Percentiles rank a stretch among this genome's conserved stretches.
Evolutionary conservation across 2,888 invertebrate genomes (phyloP).

Genomic region (Amphiduros pacificus): DNA sequence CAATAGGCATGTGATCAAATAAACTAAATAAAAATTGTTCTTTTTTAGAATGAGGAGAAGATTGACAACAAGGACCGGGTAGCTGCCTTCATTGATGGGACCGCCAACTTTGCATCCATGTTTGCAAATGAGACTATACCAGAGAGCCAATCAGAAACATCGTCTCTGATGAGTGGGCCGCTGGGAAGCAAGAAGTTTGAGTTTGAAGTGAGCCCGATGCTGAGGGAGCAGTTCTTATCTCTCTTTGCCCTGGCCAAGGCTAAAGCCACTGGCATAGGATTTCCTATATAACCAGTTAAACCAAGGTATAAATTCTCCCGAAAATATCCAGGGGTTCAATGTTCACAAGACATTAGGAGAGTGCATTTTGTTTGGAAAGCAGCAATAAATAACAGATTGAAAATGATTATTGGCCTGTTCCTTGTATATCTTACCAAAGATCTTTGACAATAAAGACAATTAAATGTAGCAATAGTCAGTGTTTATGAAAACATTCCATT

Average conservation of each 20-base stretch:
- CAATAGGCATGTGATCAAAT: no score
- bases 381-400: no score
- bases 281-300: slow-evolving; percentile 26
- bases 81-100: slow-evolving; percentile 44
- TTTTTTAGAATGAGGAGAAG: slow-evolving; percentile 25
- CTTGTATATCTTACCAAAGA: no score
- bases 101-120: slow-evolving; percentile 14
- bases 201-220: slow-evolving; percentile 39
- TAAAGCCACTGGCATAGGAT: slow-evolving; percentile 40
- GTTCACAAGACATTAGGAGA: no score
- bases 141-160: slow-evolving; percentile 31
- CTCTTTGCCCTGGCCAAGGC: slow-evolving; percentile 42
- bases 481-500: no score
- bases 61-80: slow-evolving; percentile 40
- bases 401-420: no score
- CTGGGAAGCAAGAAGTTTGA: slow-evolving; percentile 32
- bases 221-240: slow-evolving; percentile 38
- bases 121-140: slow-evolving; percentile 3
- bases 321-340: no score
- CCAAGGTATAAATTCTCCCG: no score
- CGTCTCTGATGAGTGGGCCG: slow-evolving; percentile 11
- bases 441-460: no score
- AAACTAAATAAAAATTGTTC: background rate
- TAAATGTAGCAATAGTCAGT: no score
- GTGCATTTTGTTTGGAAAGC: no score